Conservation (phyloP, 2,888 invertebrate genomes). For the Diadegma fenestrale region DNA sequence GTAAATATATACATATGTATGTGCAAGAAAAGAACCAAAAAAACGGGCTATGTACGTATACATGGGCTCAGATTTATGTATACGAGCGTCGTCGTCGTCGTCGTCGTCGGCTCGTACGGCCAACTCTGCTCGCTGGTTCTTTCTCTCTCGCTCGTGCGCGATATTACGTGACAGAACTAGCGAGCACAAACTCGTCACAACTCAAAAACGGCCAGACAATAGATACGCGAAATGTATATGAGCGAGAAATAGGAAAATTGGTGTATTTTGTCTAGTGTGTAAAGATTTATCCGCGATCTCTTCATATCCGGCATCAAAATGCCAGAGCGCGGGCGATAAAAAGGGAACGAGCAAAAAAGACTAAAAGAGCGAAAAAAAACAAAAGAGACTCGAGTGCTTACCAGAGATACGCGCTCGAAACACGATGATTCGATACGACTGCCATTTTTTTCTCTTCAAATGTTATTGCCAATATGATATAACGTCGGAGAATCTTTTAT, state of each 20-base stretch:
- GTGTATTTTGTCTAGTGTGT: constrained; percentile 26
- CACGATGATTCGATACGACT: constrained; percentile 9
- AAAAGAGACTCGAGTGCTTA: not conserved
- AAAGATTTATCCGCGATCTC: constrained; percentile 47
- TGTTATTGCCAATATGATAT: constrained; percentile 37
- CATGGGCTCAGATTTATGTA: not conserved
- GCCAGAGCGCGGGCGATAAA: not conserved
- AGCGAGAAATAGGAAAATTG: constrained; percentile 29
- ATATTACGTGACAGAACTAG: constrained; percentile 58
- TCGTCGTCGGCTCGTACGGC: no score
- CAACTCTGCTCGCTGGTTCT: not conserved
- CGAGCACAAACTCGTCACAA: constrained; percentile 47
- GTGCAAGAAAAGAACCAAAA: not conserved
- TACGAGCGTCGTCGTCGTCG: not conserved
- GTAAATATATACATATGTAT: not conserved
- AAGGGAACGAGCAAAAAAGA: not conserved
- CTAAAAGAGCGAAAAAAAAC: not conserved
- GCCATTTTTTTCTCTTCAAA: not conserved
- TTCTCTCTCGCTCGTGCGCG: not conserved
- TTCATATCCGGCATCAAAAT: constrained; percentile 15
- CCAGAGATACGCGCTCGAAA: not conserved
- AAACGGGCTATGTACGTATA: not conserved
- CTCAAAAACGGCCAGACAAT: constrained; percentile 52
- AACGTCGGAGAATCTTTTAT: not conserved
- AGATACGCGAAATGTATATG: constrained; percentile 21